phyloP scores from a whole-genome alignment of 1,140 invertebrate species.

The Dinoponera quadriceps region DNA sequence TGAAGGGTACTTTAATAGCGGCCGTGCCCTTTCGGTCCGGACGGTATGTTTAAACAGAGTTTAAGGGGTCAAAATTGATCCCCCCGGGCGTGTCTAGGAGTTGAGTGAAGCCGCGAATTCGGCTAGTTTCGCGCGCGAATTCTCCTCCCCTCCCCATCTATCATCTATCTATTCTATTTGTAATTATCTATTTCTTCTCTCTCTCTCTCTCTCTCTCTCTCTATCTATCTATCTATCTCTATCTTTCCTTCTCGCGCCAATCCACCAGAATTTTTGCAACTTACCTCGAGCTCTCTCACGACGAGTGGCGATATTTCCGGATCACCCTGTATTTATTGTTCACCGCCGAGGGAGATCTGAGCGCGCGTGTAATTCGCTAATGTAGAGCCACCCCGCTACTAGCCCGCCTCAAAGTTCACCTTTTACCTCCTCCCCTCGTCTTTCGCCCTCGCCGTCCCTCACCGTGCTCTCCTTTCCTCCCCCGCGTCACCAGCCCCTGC shows the following conservation, averaged over 20 bases:
- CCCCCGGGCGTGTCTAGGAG: neutral
- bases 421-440: constrained; percentile 67
- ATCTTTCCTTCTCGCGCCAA: neutral
- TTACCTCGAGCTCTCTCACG: constrained; percentile 14
- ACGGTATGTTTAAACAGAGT: neutral
- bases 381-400: constrained; percentile 72
- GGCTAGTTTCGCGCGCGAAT: neutral
- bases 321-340: constrained; percentile 40
- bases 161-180: neutral
- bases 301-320: constrained; percentile 33
- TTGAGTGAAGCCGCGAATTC: neutral
- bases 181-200: neutral
- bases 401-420: constrained; percentile 65
- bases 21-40: neutral
- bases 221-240: too few species aligned
- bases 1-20: neutral
- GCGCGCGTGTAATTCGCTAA: constrained; percentile 79
- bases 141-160: neutral
- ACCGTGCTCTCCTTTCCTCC: neutral
- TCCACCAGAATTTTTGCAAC: neutral
- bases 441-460: constrained; percentile 49
- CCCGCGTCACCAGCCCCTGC: neutral
- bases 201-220: neutral
- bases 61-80: neutral
- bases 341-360: constrained; percentile 2